These are phyloP conservation scores for Metaphire vulgaris DNA, from an alignment of 1,140 invertebrate species.

Conservation along the genomic window DNA sequence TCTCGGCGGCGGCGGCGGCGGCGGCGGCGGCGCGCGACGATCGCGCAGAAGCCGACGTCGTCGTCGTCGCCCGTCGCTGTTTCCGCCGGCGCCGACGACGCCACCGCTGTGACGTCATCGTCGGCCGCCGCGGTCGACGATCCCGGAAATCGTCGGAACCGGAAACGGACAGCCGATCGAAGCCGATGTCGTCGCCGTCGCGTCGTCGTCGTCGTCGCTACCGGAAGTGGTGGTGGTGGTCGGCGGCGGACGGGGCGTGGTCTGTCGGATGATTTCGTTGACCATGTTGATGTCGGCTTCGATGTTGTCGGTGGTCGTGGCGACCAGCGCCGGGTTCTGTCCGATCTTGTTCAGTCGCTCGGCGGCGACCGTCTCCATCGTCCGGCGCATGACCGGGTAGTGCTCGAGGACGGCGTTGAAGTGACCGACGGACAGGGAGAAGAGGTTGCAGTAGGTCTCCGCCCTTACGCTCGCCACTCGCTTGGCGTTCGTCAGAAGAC, in stretches of 20 bases:
- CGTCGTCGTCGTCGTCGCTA: background rate
- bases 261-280: slow-evolving; percentile 40
- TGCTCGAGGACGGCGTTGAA: slow-evolving; percentile 94
- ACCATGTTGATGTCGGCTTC: slow-evolving; percentile 49
- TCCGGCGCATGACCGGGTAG: slow-evolving; percentile 94
- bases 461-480: slow-evolving; percentile 90
- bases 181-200: too few relatives aligned
- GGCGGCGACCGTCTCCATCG: slow-evolving; percentile 98
- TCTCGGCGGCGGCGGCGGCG: background rate
- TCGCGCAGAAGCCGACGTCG: background rate
- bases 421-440: slow-evolving; percentile 93
- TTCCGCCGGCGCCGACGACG: background rate
- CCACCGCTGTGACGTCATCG: background rate
- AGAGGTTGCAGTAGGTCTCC: slow-evolving; percentile 96
- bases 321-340: slow-evolving; percentile 91
- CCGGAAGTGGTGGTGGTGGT: background rate
- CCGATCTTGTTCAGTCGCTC: slow-evolving; percentile 97
- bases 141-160: too few relatives aligned
- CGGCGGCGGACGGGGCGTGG: slow-evolving; percentile 15
- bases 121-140: too few relatives aligned
- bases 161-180: too few relatives aligned
- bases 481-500: slow-evolving; percentile 84
- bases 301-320: slow-evolving; percentile 59
- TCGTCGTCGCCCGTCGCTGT: background rate
- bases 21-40: background rate